Evolutionary conservation across 2,113 vertebrate species (phyloP).

Genomic region (Barnardius zonarius): DNA sequence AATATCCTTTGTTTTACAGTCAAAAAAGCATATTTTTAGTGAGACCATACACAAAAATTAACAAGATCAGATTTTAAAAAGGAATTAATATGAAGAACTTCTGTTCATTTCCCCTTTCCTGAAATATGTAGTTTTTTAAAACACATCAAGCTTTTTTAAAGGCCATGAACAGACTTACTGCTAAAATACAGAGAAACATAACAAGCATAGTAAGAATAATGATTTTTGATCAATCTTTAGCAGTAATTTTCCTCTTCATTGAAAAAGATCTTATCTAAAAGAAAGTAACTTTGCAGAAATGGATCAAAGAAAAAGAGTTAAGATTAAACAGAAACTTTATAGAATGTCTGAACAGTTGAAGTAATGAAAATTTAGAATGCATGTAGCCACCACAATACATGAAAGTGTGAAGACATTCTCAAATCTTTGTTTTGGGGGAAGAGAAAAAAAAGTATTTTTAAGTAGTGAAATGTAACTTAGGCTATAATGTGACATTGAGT

Average conservation of each 20-base stretch:
- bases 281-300: background rate
- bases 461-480: background rate
- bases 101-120: background rate
- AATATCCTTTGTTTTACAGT: background rate
- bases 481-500: background rate
- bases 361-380: background rate
- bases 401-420: background rate
- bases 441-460: background rate
- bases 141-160: background rate
- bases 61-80: background rate
- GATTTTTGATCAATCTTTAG: background rate
- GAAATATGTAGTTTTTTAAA: background rate
- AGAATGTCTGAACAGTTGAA: background rate
- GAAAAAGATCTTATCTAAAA: background rate
- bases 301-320: background rate
- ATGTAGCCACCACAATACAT: background rate
- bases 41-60: background rate
- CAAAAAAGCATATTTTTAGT: background rate
- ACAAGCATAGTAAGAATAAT: background rate
- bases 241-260: background rate
- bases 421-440: background rate
- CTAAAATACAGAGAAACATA: background rate
- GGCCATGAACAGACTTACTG: background rate
- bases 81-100: background rate
- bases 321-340: background rate